Percentiles rank a stretch among this genome's conserved stretches.
These are phyloP conservation scores for Drosophila parabipectinata DNA, from an alignment of 1,140 invertebrate genomes.

Conservation along the genomic window DNA sequence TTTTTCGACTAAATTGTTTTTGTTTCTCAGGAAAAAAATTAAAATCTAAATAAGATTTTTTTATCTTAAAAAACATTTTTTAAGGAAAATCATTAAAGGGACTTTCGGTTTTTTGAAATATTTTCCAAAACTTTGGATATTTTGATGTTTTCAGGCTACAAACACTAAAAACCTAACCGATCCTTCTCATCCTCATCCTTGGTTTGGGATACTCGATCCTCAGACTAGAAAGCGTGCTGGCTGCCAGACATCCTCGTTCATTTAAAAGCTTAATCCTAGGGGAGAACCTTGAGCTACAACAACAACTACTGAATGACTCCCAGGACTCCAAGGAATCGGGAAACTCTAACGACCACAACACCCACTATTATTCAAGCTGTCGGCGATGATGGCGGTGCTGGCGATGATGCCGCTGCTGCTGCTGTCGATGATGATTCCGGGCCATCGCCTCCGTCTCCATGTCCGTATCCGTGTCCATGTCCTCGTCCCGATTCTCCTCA, in stretches of 20 bases:
- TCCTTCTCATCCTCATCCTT: background rate
- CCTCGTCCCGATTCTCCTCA: background rate
- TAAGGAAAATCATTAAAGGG: background rate
- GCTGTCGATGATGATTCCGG: conserved; percentile 11
- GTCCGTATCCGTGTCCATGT: conserved; percentile 20
- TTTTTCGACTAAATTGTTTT: background rate
- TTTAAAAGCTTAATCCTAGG: conserved; percentile 49
- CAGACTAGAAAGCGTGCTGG: conserved; percentile 22
- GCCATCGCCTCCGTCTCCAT: conserved; percentile 22
- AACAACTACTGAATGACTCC: conserved; percentile 48
- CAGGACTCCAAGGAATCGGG: background rate
- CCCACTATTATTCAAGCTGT: conserved; percentile 43
- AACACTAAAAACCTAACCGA: background rate
- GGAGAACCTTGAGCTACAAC: conserved; percentile 49
- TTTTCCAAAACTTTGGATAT: background rate
- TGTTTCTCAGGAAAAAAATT: background rate
- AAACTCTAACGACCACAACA: background rate
- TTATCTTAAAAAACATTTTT: too few species aligned
- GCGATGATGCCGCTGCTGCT: conserved; percentile 8
- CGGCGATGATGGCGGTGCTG: conserved; percentile 25
- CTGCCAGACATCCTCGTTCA: conserved; percentile 11
- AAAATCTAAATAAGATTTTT: background rate
- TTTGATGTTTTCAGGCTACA: conserved; percentile 1
- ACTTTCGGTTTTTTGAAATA: background rate
- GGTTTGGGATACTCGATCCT: conserved; percentile 5